phyloP scores from a whole-genome alignment of 2,113 vertebrate genomes.

The Sinocyclocheilus grahami region DNA sequence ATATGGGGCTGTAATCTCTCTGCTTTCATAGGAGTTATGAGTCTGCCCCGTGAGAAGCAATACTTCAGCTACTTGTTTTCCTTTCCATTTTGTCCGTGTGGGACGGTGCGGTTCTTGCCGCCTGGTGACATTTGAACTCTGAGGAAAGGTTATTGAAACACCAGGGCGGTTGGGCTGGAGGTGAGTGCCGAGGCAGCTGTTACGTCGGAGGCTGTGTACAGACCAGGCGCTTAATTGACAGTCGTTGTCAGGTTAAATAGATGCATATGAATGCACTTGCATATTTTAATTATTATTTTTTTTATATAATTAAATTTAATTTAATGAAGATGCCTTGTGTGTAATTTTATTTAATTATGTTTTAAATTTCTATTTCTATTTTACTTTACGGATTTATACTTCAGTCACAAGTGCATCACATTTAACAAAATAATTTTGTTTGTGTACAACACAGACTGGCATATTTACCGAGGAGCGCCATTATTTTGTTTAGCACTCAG shows the following conservation, averaged over 20 bases:
- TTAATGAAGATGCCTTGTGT: not conserved
- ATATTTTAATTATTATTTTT: not conserved
- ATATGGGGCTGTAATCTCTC: conserved; percentile 73
- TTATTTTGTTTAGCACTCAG: conserved; percentile 79
- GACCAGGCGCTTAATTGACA: conserved; percentile 75
- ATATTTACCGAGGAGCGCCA: conserved; percentile 77
- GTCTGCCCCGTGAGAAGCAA: conserved; percentile 64
- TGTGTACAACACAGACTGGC: conserved; percentile 74
- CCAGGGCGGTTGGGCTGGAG: conserved; percentile 37
- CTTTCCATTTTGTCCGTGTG: conserved; percentile 75
- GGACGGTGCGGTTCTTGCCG: conserved; percentile 76
- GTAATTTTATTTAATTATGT: not conserved
- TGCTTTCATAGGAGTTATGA: conserved; percentile 67
- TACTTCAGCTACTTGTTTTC: conserved; percentile 75
- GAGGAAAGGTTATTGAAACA: conserved; percentile 81
- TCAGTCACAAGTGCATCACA: conserved; percentile 48
- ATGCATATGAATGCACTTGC: conserved; percentile 54
- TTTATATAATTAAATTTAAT: not conserved
- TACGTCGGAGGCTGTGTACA: conserved; percentile 57
- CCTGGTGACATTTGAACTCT: conserved; percentile 78
- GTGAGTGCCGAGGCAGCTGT: conserved; percentile 68
- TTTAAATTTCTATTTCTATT: not conserved
- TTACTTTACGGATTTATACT: not conserved
- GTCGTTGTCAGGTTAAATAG: conserved; percentile 76
- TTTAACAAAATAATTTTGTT: conserved; percentile 64